Evolutionary conservation across 2,797 vertebrate genomes (phyloP), one percentile per base, ranked within the genome.

Genomic region (Helostoma temminkii): DNA sequence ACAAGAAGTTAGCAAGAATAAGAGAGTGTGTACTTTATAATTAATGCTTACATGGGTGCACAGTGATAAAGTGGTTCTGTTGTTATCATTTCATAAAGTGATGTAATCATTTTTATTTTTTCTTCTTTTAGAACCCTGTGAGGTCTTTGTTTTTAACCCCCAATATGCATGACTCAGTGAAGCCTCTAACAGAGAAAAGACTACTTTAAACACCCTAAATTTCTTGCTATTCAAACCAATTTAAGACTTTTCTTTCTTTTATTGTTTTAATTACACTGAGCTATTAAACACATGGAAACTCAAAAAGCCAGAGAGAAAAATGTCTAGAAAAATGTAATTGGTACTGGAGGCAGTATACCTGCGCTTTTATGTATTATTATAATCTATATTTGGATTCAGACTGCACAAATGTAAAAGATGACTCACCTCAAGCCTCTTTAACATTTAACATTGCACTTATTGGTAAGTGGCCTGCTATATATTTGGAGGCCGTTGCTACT

Each of bases 391-490:
- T 61, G 8, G 26, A 59, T 58, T 80, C 30, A 6, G 3, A 15
- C 32, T 53, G 41, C 18, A 14, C 7, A 16, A 41, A 45, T 63
- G 18, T 46, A 34, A 45, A 58, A 26, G 4, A 59, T 36, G 7
- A 3, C 57, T 74, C 49, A 43, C 34, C 30, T 41, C 57, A 39
- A 64, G 16, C 30, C 48, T 12, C 32, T 61, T 62, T 32, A 49
- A 59, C 0, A 74, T 84, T 79, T 80, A n/a, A 72, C 70, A 56
- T 62, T 70, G 61, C 48, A 70, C 67, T 83, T 80, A 52, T 46
- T 22, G 45, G 18, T 71, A 77, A 87, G 59, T 69, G 82, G 49
- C 25, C 57, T n/a, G 22, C 50, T 68, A 19, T 85, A 47, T 75
- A 41, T 77, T 73, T 53, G 74, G 60, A 58, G 46, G 52, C 45